These are phyloP conservation scores for Archilochus colubris DNA, from an alignment of 2,113 vertebrate genomes.

Conservation along the genomic window DNA sequence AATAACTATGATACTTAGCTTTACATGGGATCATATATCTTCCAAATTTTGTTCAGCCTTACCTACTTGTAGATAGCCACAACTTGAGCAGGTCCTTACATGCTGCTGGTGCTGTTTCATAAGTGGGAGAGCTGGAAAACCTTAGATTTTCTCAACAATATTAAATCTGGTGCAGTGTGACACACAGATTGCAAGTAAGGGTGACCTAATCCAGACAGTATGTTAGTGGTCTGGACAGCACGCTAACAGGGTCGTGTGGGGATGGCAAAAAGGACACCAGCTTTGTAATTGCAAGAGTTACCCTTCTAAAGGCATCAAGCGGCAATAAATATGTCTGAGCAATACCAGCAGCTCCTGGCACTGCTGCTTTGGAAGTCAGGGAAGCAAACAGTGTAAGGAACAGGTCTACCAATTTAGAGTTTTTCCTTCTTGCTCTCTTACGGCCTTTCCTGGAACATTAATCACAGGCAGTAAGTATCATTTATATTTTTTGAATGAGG, in stretches of 20 bases:
- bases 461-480: background rate
- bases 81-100: background rate
- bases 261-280: background rate
- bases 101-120: background rate
- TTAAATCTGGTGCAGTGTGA: background rate
- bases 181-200: background rate
- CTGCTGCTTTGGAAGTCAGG: background rate
- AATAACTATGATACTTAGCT: slow-evolving; percentile 22
- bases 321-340: background rate
- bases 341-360: background rate
- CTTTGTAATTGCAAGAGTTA: background rate
- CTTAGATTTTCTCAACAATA: background rate
- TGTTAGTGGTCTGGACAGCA: background rate
- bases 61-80: background rate
- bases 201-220: background rate
- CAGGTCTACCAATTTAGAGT: background rate
- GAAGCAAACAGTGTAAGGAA: background rate
- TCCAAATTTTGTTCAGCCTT: background rate
- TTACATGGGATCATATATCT: background rate
- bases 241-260: background rate
- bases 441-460: background rate
- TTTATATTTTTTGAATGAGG: background rate
- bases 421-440: background rate
- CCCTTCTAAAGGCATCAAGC: background rate
- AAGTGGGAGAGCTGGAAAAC: background rate